Conservation (phyloP, 2,113 vertebrate species). For the Upupa epops region DNA sequence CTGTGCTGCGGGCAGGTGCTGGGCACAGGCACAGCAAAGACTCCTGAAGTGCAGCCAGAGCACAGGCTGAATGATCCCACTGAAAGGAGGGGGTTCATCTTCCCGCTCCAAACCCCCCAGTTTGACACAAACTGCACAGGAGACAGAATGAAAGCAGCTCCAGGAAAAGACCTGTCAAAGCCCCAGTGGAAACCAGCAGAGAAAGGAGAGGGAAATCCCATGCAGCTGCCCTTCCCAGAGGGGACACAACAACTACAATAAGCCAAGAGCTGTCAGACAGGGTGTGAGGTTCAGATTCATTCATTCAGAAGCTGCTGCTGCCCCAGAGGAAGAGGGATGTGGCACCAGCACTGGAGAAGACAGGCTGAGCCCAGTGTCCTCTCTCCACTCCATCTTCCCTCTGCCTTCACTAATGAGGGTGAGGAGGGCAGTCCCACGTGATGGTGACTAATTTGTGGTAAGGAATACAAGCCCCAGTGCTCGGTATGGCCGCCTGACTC, state of each 20-base stretch:
- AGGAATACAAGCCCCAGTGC: not conserved
- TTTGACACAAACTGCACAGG: fast-evolving
- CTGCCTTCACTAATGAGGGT: conserved; percentile 11
- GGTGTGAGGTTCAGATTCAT: not conserved
- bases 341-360: not conserved
- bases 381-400: not conserved
- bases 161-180: not conserved
- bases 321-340: not conserved
- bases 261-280: conserved; percentile 15
- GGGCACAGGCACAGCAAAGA: not conserved
- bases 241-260: not conserved
- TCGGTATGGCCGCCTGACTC: not conserved
- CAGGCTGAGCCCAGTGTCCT: not conserved
- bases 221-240: not conserved
- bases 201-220: not conserved
- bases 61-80: not conserved
- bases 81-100: not conserved
- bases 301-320: not conserved
- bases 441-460: not conserved
- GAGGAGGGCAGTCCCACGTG: not conserved
- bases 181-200: not conserved
- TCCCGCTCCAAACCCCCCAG: not conserved
- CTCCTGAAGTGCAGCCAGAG: not conserved
- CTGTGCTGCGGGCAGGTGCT: not conserved
- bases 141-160: not conserved